A percentile compares a stretch with the other conserved stretches of the same genome.
These are phyloP conservation scores for Oryzias javanicus DNA, from an alignment of 2,113 vertebrate species.

Conservation along the genomic window DNA sequence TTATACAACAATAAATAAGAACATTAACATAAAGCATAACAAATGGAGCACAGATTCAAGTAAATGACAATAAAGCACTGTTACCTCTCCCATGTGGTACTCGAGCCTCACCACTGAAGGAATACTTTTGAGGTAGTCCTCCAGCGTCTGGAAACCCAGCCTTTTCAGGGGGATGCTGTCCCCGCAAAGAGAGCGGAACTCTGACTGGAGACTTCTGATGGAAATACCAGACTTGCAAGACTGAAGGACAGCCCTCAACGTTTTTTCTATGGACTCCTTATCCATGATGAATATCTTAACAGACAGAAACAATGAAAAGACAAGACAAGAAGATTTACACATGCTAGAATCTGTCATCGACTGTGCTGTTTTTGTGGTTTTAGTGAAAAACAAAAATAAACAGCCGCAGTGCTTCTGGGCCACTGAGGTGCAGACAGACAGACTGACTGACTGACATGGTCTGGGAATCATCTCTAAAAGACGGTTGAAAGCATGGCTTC, in stretches of 20 bases:
- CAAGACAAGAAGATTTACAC: not conserved
- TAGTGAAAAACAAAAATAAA: no score
- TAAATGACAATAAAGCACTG: no score
- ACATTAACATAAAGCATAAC: no score
- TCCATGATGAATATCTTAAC: conserved; percentile 77
- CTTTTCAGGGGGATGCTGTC: conserved; percentile 84
- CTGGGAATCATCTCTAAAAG: no score
- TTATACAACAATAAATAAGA: no score
- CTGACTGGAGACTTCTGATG: conserved; percentile 77
- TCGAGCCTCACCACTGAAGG: conserved; percentile 85
- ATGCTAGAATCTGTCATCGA: not conserved
- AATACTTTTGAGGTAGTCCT: conserved; percentile 82
- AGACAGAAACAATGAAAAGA: conserved; percentile 4
- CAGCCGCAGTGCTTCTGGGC: no score
- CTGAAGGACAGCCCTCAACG: conserved; percentile 87
- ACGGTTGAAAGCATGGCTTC: no score
- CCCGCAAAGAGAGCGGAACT: conserved; percentile 85
- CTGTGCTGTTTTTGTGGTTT: no score
- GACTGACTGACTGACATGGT: no score
- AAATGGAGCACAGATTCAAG: no score
- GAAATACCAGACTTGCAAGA: conserved; percentile 83
- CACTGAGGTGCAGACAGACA: no score
- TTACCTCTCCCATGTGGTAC: conserved; percentile 52
- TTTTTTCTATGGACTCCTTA: conserved; percentile 81
- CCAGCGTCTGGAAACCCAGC: conserved; percentile 81